Evolutionary conservation across 1,140 invertebrate species (phyloP).

Genomic region (Eufriesea mexicana): DNA sequence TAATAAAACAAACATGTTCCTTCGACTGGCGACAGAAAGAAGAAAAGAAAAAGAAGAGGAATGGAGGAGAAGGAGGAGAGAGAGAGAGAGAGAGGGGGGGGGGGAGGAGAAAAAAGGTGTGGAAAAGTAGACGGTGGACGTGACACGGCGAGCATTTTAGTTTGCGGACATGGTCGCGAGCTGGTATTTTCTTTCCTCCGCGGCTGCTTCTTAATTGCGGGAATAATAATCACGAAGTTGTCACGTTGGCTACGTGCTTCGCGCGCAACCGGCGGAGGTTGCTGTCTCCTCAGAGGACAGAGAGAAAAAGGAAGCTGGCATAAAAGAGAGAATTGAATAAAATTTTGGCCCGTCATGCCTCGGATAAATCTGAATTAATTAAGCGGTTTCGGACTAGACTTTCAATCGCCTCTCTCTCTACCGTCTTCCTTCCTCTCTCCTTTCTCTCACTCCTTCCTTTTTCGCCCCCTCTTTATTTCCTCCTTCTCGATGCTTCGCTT

Average conservation of each 20-base stretch:
- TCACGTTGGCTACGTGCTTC: conserved; percentile 46
- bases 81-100: not conserved
- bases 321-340: conserved; percentile 79
- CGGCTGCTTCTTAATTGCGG: conserved; percentile 62
- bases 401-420: conserved; percentile 52
- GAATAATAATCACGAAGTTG: conserved; percentile 66
- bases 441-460: conserved; percentile 45
- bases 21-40: conserved; percentile 28
- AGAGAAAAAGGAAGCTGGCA: conserved; percentile 60
- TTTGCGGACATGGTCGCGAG: conserved; percentile 32
- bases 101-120: not conserved
- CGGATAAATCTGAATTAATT: conserved; percentile 82
- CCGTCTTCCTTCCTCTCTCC: conserved; percentile 10
- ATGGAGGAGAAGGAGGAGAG: not conserved
- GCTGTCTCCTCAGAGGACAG: not conserved
- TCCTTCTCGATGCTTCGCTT: conserved; percentile 20
- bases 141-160: conserved; percentile 44
- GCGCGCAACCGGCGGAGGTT: conserved; percentile 28
- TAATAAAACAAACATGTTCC: conserved; percentile 62
- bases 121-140: conserved; percentile 2
- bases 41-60: not conserved
- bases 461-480: conserved; percentile 16
- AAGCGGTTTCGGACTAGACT: conserved; percentile 76
- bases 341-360: conserved; percentile 79
- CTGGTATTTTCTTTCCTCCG: conserved; percentile 27